Conservation (phyloP, 2,888 invertebrate species). For the Phorcus lineatus region DNA sequence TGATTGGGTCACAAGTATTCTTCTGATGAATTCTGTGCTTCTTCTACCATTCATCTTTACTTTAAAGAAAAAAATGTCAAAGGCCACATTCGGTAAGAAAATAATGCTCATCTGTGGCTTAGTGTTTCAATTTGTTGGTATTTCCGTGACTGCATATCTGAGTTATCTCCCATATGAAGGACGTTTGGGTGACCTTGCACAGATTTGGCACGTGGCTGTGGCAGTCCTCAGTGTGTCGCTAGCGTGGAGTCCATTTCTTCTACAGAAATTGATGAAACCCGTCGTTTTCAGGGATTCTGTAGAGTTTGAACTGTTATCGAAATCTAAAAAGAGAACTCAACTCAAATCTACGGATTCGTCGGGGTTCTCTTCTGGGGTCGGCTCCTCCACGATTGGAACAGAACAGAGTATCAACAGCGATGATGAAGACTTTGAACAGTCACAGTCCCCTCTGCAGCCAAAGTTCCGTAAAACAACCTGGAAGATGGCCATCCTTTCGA, state of each 20-base stretch:
- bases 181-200: neutral
- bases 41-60: slow-evolving; percentile 43
- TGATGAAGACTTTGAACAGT: too few relatives aligned
- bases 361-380: neutral
- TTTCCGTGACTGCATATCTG: slow-evolving; percentile 41
- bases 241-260: slow-evolving; percentile 54
- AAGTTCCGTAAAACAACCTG: slow-evolving; percentile 30
- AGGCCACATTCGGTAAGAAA: neutral
- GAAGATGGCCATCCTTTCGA: slow-evolving; percentile 42
- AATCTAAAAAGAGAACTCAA: neutral
- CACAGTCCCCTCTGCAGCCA: too few relatives aligned
- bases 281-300: neutral
- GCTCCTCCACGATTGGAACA: too few relatives aligned
- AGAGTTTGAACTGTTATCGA: neutral
- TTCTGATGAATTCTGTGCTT: slow-evolving; percentile 54
- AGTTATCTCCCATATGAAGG: slow-evolving; percentile 23
- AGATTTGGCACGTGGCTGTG: slow-evolving; percentile 47
- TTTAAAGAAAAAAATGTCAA: neutral
- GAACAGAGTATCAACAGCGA: too few relatives aligned
- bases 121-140: slow-evolving; percentile 27
- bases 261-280: slow-evolving; percentile 28
- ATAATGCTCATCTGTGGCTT: neutral
- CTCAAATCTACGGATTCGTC: neutral
- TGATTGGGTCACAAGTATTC: slow-evolving; percentile 36
- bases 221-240: slow-evolving; percentile 51